Conservation (phyloP, 2,113 vertebrate genomes). For the Gasterosteus aculeatus region DNA sequence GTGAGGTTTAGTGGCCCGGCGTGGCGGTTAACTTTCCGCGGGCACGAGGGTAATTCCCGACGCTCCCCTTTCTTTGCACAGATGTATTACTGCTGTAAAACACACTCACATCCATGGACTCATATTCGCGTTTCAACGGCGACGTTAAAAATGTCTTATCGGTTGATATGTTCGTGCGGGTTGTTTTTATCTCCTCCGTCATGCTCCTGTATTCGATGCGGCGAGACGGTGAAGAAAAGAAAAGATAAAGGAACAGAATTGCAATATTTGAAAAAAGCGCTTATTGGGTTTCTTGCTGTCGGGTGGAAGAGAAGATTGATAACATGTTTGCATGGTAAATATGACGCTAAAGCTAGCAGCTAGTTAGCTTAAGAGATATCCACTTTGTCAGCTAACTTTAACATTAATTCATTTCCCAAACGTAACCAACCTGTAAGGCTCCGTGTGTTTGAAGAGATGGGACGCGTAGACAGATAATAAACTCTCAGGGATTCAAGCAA, state of each 20-base stretch:
- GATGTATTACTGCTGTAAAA: slow-evolving; percentile 14
- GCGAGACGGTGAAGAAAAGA: slow-evolving; percentile 32
- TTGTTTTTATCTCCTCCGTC: slow-evolving; percentile 35
- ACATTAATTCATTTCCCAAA: neutral
- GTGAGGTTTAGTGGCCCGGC: too few relatives aligned
- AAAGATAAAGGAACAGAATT: slow-evolving; percentile 19
- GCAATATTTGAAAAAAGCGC: slow-evolving; percentile 15
- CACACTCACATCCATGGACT: slow-evolving; percentile 31
- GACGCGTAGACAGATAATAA: slow-evolving; percentile 2
- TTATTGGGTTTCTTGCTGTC: neutral
- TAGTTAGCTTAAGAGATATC: neutral
- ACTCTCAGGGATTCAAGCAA: neutral
- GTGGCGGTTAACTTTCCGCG: neutral
- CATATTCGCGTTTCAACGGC: slow-evolving; percentile 23
- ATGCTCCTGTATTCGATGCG: slow-evolving; percentile 5
- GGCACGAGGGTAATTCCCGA: neutral
- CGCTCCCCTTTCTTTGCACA: neutral
- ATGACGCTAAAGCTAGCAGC: neutral
- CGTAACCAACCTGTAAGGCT: neutral
- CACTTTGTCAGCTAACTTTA: neutral
- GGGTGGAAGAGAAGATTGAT: neutral
- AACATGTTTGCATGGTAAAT: neutral
- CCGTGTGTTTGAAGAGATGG: neutral
- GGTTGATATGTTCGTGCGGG: slow-evolving; percentile 30
- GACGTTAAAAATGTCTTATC: slow-evolving; percentile 56